Evolutionary conservation across 2,888 invertebrate genomes (phyloP).

Genomic region (Monochamus alternatus): DNA sequence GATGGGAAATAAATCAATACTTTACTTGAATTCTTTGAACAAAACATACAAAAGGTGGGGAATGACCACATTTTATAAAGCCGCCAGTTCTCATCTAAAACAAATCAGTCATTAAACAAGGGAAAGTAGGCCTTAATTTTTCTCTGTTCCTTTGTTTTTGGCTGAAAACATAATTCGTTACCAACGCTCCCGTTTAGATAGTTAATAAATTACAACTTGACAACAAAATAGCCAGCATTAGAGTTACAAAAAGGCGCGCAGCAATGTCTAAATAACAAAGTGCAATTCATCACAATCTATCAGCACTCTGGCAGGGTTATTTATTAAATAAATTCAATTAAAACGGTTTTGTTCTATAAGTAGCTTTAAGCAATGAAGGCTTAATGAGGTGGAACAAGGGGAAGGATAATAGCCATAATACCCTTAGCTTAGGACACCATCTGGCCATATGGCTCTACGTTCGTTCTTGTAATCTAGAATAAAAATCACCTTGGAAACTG

Average conservation of each 20-base stretch:
- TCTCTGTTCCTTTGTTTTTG: constrained; percentile 3
- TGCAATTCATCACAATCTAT: constrained; percentile 52
- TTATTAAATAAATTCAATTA: constrained; percentile 55
- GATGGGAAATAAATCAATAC: too few relatives aligned
- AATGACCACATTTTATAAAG: too few relatives aligned
- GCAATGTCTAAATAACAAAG: constrained; percentile 24
- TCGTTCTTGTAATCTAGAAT: constrained; percentile 12
- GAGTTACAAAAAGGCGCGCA: constrained; percentile 17
- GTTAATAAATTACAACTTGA: constrained; percentile 29
- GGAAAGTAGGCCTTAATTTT: background rate
- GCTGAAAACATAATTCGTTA: constrained; percentile 29
- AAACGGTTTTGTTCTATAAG: constrained; percentile 31
- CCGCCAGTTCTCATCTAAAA: too few relatives aligned
- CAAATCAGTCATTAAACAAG: background rate
- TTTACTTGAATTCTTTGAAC: too few relatives aligned
- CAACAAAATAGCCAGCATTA: constrained; percentile 26
- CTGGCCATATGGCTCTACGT: constrained; percentile 20
- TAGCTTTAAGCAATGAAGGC: constrained; percentile 25
- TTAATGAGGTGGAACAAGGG: constrained; percentile 33
- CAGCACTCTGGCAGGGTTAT: constrained; percentile 49
- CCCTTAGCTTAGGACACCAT: constrained; percentile 30
- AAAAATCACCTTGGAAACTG: constrained; percentile 17
- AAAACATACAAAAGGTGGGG: too few relatives aligned
- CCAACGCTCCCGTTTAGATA: constrained; percentile 8
- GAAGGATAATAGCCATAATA: constrained; percentile 33